These are phyloP conservation scores for Plemyria rubiginata DNA, from an alignment of 2,888 invertebrate species.

Conservation along the genomic window DNA sequence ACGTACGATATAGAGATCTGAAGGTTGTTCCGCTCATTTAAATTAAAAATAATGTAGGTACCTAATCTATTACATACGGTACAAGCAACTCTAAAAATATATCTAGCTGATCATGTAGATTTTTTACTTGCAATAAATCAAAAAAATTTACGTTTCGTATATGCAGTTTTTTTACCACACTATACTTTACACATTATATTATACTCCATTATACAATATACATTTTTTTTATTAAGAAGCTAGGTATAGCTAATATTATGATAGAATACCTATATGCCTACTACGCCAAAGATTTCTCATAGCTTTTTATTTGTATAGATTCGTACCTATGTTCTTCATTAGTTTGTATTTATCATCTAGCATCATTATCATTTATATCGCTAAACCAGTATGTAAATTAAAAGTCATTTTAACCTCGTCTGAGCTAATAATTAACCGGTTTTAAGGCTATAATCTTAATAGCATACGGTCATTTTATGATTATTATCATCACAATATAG, in stretches of 20 bases:
- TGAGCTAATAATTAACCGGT: slow-evolving; percentile 37
- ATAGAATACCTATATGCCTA: no score
- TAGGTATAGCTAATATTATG: no score
- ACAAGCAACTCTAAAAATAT: not conserved
- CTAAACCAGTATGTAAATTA: slow-evolving; percentile 29
- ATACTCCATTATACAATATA: no score
- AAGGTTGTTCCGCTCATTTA: not conserved
- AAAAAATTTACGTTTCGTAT: no score
- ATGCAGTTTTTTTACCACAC: no score
- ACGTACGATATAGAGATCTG: slow-evolving; percentile 12
- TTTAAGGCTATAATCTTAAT: slow-evolving; percentile 24
- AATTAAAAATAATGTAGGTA: not conserved
- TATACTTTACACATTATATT: no score
- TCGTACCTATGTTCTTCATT: not conserved
- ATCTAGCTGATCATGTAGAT: no score
- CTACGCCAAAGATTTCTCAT: not conserved
- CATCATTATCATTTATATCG: slow-evolving; percentile 14
- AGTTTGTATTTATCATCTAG: slow-evolving; percentile 9
- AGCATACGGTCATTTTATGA: not conserved
- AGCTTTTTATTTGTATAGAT: slow-evolving; percentile 1
- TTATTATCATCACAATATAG: not conserved
- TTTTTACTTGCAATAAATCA: no score
- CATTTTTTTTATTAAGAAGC: no score
- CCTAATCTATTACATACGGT: not conserved
- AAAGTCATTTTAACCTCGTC: slow-evolving; percentile 36